Conservation (phyloP, 2,888 invertebrate genomes). For the Matsumyia berberina region DNA sequence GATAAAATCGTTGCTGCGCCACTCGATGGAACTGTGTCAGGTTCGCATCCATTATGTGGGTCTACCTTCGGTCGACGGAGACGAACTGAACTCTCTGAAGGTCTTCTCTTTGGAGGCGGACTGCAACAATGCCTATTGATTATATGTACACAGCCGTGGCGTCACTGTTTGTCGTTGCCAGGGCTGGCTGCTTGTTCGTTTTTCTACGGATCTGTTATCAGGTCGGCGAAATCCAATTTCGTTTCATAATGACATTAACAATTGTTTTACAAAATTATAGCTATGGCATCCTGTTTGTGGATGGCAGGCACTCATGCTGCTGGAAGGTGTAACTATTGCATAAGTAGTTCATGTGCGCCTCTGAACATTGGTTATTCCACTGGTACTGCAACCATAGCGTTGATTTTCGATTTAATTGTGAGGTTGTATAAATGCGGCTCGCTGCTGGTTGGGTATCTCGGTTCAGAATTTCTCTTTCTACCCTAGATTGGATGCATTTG, state of each 20-base stretch:
- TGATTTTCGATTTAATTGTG: slow-evolving; percentile 51
- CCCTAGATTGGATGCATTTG: slow-evolving; percentile 54
- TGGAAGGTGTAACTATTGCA: slow-evolving; percentile 23
- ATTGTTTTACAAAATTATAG: slow-evolving; percentile 8
- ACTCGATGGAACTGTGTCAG: slow-evolving; percentile 70
- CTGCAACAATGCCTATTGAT: slow-evolving; percentile 41
- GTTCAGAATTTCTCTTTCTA: slow-evolving; percentile 23
- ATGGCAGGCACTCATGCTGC: neutral
- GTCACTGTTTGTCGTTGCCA: neutral
- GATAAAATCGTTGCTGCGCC: slow-evolving; percentile 25
- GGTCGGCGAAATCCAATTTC: slow-evolving; percentile 23
- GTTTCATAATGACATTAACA: slow-evolving; percentile 8
- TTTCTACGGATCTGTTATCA: slow-evolving; percentile 15
- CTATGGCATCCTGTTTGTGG: neutral
- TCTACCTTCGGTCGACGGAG: slow-evolving; percentile 56
- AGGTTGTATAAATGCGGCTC: slow-evolving; percentile 31
- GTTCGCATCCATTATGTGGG: slow-evolving; percentile 70
- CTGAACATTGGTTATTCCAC: slow-evolving; percentile 14
- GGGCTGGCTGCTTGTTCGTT: neutral
- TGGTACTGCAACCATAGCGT: slow-evolving; percentile 28
- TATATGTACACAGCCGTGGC: neutral
- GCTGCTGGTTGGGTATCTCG: no score
- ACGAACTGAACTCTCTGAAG: slow-evolving; percentile 62
- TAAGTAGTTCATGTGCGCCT: slow-evolving; percentile 36
- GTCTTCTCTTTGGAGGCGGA: slow-evolving; percentile 49